phyloP scores from a whole-genome alignment of 1,140 invertebrate species.

The Nautilus pompilius region DNA sequence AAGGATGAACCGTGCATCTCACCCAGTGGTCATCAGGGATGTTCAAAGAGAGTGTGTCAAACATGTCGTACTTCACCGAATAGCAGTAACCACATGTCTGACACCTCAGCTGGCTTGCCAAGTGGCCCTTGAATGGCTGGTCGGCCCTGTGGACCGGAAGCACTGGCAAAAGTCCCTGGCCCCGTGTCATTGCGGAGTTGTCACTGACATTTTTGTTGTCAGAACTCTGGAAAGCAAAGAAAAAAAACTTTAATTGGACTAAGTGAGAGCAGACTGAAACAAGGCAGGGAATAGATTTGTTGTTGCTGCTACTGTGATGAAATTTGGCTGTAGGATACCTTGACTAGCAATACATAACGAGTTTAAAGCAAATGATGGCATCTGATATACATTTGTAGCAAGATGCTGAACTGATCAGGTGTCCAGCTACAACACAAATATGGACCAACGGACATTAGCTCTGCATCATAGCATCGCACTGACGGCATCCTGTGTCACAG shows the following conservation, averaged over 20 bases:
- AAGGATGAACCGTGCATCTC: too few relatives aligned
- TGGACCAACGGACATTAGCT: too few relatives aligned
- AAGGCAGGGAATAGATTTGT: background rate
- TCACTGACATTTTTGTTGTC: constrained; percentile 25
- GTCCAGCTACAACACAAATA: too few relatives aligned
- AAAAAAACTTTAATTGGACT: background rate
- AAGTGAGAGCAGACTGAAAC: background rate
- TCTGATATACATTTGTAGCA: too few relatives aligned
- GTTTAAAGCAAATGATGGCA: too few relatives aligned
- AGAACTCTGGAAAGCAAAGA: constrained; percentile 20
- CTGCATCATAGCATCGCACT: too few relatives aligned
- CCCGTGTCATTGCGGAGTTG: constrained; percentile 30
- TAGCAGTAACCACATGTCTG: constrained; percentile 77
- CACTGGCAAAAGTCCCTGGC: constrained; percentile 34
- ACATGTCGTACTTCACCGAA: constrained; percentile 82
- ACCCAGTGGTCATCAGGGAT: constrained; percentile 61
- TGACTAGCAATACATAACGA: too few relatives aligned
- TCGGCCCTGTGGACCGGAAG: constrained; percentile 58
- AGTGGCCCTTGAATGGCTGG: constrained; percentile 72
- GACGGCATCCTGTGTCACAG: too few relatives aligned
- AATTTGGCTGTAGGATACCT: too few relatives aligned
- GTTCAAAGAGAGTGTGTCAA: constrained; percentile 79
- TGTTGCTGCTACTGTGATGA: background rate
- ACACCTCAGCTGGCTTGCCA: constrained; percentile 80
- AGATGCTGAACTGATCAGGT: too few relatives aligned